Evolutionary conservation across 2,888 invertebrate genomes (phyloP).

Genomic region (Tigriopus californicus): DNA sequence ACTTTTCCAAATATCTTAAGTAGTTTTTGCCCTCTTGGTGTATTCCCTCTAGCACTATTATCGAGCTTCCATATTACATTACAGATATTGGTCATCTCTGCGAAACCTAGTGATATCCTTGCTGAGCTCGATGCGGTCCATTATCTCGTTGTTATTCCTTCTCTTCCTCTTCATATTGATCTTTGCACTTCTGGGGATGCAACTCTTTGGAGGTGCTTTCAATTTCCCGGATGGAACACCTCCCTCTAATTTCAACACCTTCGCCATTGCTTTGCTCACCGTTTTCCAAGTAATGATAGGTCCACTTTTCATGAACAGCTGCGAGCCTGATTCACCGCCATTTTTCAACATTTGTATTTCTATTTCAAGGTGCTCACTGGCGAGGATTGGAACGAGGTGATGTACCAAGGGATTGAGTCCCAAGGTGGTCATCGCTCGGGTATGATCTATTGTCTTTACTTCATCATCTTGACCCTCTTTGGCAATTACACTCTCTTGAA

Average conservation of each 20-base stretch:
- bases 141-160: constrained; percentile 94
- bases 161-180: constrained; percentile 99
- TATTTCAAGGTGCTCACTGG: constrained; percentile 54
- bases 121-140: constrained; percentile 96
- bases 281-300: constrained; percentile 71
- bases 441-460: constrained; percentile 37
- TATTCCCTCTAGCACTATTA: no score
- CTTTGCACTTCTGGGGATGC: constrained; percentile 97
- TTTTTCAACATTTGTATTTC: not conserved
- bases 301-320: no score
- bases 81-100: constrained; percentile 77
- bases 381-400: constrained; percentile 99
- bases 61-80: no score
- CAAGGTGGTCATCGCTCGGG: constrained; percentile 43
- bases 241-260: constrained; percentile 96
- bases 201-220: constrained; percentile 93
- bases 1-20: no score
- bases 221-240: constrained; percentile 81
- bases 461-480: constrained; percentile 39
- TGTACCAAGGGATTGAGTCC: constrained; percentile 96
- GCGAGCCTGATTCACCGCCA: no score
- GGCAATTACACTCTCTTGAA: constrained; percentile 42
- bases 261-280: constrained; percentile 95
- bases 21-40: no score
- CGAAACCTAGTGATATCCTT: constrained; percentile 95